Evolutionary conservation across 2,888 invertebrate species (phyloP).

Genomic region (Zaprionus obscuricornis): DNA sequence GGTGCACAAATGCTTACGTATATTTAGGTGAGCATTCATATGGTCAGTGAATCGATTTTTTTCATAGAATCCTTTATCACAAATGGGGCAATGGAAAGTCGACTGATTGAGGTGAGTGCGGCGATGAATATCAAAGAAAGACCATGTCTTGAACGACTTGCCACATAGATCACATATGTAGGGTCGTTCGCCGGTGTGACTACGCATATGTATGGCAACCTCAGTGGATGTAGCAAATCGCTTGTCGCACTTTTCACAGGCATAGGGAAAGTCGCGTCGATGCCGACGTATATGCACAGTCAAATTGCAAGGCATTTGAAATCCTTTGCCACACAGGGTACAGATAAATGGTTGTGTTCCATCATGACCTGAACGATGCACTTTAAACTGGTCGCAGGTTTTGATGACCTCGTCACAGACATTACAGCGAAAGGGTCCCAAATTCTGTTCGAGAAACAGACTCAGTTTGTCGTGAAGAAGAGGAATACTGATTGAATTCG

Average conservation of each 20-base stretch:
- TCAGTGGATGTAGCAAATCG: slow-evolving; percentile 79
- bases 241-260: slow-evolving; percentile 76
- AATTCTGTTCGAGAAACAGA: slow-evolving; percentile 63
- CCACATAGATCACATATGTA: slow-evolving; percentile 77
- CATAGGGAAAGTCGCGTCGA: slow-evolving; percentile 74
- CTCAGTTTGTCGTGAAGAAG: slow-evolving; percentile 64
- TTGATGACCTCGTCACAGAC: slow-evolving; percentile 66
- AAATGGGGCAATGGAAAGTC: slow-evolving; percentile 77
- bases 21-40: slow-evolving; percentile 79
- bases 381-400: slow-evolving; percentile 78
- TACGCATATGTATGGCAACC: slow-evolving; percentile 77
- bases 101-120: slow-evolving; percentile 76
- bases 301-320: slow-evolving; percentile 75
- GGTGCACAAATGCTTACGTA: slow-evolving; percentile 77
- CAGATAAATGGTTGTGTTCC: slow-evolving; percentile 78
- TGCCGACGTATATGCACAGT: slow-evolving; percentile 77
- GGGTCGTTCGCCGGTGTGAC: slow-evolving; percentile 78
- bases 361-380: slow-evolving; percentile 73
- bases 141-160: slow-evolving; percentile 80
- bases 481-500: slow-evolving; percentile 37
- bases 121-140: slow-evolving; percentile 77
- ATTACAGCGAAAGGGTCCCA: slow-evolving; percentile 77
- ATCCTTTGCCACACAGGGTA: slow-evolving; percentile 76
- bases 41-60: slow-evolving; percentile 79
- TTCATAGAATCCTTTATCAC: slow-evolving; percentile 79